These are phyloP conservation scores for Valencia hispanica DNA, from an alignment of 2,797 vertebrate genomes.

Conservation along the genomic window DNA sequence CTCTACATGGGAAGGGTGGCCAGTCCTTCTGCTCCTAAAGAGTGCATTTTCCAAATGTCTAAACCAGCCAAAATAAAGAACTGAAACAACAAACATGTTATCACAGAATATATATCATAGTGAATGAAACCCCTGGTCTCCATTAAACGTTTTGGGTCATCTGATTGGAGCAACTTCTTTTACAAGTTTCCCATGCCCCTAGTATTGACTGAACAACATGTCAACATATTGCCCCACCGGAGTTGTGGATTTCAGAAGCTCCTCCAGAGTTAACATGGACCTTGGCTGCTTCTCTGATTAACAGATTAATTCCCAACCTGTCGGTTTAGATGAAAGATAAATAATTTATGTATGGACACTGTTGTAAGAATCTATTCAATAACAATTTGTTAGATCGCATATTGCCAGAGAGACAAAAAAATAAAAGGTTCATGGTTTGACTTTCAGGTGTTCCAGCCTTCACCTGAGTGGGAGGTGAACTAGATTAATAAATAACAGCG, in stretches of 20 bases:
- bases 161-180: background rate
- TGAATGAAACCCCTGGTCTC: no score
- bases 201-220: background rate
- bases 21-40: no score
- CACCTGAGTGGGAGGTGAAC: slow-evolving; percentile 51
- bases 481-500: slow-evolving; percentile 78
- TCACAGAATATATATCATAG: no score
- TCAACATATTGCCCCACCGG: background rate
- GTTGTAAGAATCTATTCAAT: background rate
- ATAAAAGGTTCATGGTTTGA: slow-evolving; percentile 47
- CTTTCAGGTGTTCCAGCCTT: slow-evolving; percentile 57
- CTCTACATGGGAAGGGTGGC: no score
- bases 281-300: background rate
- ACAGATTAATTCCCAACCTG: background rate
- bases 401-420: background rate
- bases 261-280: background rate
- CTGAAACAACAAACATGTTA: no score
- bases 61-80: no score
- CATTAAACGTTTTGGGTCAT: background rate
- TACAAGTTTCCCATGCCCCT: background rate
- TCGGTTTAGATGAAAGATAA: background rate
- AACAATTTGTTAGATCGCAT: slow-evolving; percentile 7
- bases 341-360: background rate
- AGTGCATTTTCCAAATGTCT: no score
- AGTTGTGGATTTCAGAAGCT: background rate